These are phyloP conservation scores for Pinctada fucata DNA, from an alignment of 2,888 invertebrate genomes.

Conservation along the genomic window DNA sequence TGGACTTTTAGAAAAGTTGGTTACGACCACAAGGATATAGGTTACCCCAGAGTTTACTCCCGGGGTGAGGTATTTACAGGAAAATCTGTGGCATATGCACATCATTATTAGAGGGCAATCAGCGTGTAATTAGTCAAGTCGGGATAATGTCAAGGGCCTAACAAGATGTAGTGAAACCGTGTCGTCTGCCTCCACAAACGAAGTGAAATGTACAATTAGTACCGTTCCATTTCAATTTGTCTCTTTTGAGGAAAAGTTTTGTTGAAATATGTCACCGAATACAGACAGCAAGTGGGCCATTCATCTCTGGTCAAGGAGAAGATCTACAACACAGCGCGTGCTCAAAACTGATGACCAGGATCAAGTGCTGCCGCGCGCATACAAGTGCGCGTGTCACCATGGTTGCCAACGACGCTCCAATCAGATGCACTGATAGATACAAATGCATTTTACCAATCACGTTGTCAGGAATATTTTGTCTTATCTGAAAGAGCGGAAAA, in stretches of 20 bases:
- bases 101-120: not conserved
- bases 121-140: constrained; percentile 4
- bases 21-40: no score
- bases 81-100: not conserved
- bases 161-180: not conserved
- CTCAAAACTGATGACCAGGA: constrained; percentile 1
- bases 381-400: constrained; percentile 18
- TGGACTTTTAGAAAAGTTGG: no score
- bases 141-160: constrained; percentile 6
- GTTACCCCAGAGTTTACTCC: no score
- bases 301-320: constrained; percentile 21
- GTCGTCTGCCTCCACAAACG: not conserved
- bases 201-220: constrained; percentile 5
- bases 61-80: not conserved
- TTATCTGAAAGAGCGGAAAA: not conserved
- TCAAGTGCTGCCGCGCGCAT: not conserved
- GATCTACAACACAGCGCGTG: constrained; percentile 7
- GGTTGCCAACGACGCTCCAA: constrained; percentile 12
- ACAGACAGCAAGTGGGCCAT: constrained; percentile 24
- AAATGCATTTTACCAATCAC: constrained; percentile 1
- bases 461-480: not conserved
- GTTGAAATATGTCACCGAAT: constrained; percentile 18
- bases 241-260: constrained; percentile 15
- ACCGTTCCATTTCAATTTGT: constrained; percentile 23
- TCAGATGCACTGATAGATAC: not conserved